A percentile compares a stretch with the other conserved stretches of the same genome.
These are phyloP conservation scores for Chiroxiphia lanceolata DNA, from an alignment of 2,797 vertebrate species.

Conservation along the genomic window DNA sequence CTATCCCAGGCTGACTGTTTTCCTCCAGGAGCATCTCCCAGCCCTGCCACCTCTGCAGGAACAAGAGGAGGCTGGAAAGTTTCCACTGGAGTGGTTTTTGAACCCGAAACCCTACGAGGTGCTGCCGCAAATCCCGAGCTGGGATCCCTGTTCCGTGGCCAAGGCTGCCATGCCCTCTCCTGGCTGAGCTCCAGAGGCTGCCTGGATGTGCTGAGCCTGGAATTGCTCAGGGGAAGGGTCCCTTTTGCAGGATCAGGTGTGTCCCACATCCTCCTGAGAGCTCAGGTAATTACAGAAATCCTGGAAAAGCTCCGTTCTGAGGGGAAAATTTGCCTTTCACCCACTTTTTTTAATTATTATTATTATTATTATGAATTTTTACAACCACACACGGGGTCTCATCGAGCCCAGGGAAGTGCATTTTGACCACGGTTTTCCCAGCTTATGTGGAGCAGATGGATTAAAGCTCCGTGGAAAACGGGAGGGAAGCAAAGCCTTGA, in stretches of 20 bases:
- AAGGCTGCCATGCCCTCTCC: not conserved
- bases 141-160: not conserved
- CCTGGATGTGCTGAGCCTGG: not conserved
- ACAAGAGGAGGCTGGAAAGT: not conserved
- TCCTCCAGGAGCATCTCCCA: not conserved
- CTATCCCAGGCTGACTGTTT: not conserved
- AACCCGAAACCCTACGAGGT: not conserved
- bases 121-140: accelerated
- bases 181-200: not conserved
- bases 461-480: not conserved
- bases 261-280: accelerated
- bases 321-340: not conserved
- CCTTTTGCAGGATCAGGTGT: not conserved
- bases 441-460: not conserved
- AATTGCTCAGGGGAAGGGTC: accelerated
- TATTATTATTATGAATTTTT: not conserved
- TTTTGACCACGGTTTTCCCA: not conserved
- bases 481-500: not conserved
- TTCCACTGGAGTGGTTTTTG: not conserved
- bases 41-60: accelerated
- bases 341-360: not conserved
- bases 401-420: not conserved
- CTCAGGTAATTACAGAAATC: not conserved
- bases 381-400: not conserved
- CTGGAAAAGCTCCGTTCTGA: not conserved